These are phyloP conservation scores for Drosophila lutescens DNA, from an alignment of 2,888 invertebrate genomes.

Conservation along the genomic window DNA sequence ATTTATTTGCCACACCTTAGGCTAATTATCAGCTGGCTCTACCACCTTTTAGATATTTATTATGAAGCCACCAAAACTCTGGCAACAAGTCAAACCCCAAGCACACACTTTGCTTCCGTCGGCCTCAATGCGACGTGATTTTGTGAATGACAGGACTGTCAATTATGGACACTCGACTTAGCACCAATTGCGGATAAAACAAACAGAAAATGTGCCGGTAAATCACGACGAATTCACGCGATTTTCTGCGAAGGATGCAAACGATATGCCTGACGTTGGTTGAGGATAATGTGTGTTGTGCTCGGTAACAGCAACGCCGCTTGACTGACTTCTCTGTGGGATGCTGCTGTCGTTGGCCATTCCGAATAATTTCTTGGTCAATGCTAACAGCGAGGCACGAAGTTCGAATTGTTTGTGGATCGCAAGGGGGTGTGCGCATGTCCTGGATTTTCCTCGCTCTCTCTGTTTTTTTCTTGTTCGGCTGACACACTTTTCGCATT, in stretches of 20 bases:
- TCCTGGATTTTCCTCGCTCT: conserved; percentile 13
- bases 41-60: conserved; percentile 7
- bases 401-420: conserved; percentile 73
- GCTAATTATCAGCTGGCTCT: conserved; percentile 10
- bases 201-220: conserved; percentile 43
- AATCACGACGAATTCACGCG: conserved; percentile 43
- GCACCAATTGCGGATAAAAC: conserved; percentile 27
- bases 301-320: conserved; percentile 76
- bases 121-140: conserved; percentile 19
- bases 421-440: conserved; percentile 44
- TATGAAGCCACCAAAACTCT: background rate
- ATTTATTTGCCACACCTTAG: background rate
- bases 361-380: conserved; percentile 61
- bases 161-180: conserved; percentile 38
- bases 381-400: conserved; percentile 55
- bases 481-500: conserved; percentile 62
- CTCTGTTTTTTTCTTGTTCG: background rate
- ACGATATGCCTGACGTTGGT: conserved; percentile 2
- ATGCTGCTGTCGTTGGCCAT: conserved; percentile 48
- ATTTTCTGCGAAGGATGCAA: conserved; percentile 4
- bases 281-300: conserved; percentile 65
- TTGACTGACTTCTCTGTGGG: conserved; percentile 62
- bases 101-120: conserved; percentile 22
- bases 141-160: conserved; percentile 28
- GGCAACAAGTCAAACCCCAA: conserved; percentile 30